A percentile compares a stretch with the other conserved stretches of the same genome.
These are phyloP conservation scores for Aethes cnicana DNA, from an alignment of 2,888 invertebrate species.

Conservation along the genomic window DNA sequence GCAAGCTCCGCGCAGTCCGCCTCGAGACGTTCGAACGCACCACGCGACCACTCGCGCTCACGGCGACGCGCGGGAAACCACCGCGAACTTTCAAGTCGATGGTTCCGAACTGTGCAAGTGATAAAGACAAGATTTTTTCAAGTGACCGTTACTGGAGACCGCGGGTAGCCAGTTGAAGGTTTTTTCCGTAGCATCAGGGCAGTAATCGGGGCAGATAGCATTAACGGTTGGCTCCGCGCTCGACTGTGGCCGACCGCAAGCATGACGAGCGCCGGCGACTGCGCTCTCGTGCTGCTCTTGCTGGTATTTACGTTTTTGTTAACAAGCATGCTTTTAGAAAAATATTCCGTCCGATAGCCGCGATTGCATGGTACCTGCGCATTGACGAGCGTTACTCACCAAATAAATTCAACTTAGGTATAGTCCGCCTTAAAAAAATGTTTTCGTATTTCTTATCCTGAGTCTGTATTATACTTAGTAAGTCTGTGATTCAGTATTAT, in stretches of 20 bases:
- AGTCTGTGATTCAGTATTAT: no score
- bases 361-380: neutral
- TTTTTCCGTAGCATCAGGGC: conserved; percentile 64
- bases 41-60: conserved; percentile 51
- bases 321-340: conserved; percentile 26
- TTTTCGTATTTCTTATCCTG: no score
- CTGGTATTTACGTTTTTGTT: conserved; percentile 59
- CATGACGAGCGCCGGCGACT: conserved; percentile 76
- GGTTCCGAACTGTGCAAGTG: conserved; percentile 46
- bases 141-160: conserved; percentile 34
- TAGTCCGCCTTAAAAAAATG: no score
- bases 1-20: conserved; percentile 67
- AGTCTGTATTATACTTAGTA: no score
- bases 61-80: conserved; percentile 38
- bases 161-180: conserved; percentile 38
- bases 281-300: conserved; percentile 70
- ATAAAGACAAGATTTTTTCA: conserved; percentile 28
- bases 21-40: conserved; percentile 61
- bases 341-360: neutral
- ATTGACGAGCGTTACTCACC: neutral
- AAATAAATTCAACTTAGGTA: no score
- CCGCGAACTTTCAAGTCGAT: conserved; percentile 40
- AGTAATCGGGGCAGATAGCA: conserved; percentile 81
- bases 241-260: conserved; percentile 80
- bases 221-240: conserved; percentile 81